Base-by-base conservation (phyloP, 2,113 vertebrate genomes). In the Sarotherodon lohbergeri region DNA sequence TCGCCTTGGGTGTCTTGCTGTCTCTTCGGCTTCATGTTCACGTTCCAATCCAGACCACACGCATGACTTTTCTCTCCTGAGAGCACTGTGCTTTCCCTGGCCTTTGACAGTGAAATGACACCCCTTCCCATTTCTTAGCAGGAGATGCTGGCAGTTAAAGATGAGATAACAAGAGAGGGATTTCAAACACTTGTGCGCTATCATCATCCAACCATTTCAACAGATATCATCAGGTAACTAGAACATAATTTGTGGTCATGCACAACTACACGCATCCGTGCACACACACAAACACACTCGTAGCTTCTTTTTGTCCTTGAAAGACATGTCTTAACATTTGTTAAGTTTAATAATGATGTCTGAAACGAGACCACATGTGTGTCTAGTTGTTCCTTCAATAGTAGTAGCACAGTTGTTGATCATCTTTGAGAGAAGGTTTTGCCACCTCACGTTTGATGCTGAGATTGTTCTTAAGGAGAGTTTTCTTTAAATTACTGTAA, bases 61-160 rank as follows among this genome's bases (percentile, higher is more conserved):
- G 29, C 39, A 46, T 13, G 43, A 59, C 78, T 71, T 66, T 24
- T 83, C 57, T 87, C 54, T 32, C 16, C 57, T 73, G 81, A 85
- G 87, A 88, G 12, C 78, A 13, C 22, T 3, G 82, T 56, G 78
- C 76, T 76, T 83, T 81, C 73, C 52, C 13, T 84, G 88, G 84
- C 78, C 82, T 88, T 79, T 93, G 89, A 90, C 92, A 91, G 83
- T 14, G 5, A 81, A 29, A 56, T 90, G 93, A 94, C 89, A 92
- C 83, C 83, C 82, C 39, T 82, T 78, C 71, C 80, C 52, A 16
- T 84, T 36, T 82, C 90, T 66, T 81, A 10, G 71, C 80, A 82
- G 89, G 84, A 83, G 68, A 43, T 5, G 2, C 56, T 86, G 78
- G 89, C 73, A 89, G 84, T 71, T 80, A 91, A 87, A 88, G 76